Conservation (phyloP, 2,797 vertebrate species). For the Hemibagrus guttatus region DNA sequence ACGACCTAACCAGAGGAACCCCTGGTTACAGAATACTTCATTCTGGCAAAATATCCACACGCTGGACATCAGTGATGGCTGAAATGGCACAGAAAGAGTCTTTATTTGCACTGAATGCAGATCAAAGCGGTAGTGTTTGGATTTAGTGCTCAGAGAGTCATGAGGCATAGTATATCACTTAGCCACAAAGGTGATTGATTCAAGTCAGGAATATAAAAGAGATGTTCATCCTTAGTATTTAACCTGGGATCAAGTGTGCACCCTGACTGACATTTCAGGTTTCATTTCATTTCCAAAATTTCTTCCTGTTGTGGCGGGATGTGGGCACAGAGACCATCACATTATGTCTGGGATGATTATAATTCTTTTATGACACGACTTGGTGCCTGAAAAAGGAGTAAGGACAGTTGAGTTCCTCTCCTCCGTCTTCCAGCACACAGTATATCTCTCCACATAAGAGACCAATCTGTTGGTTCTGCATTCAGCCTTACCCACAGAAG, state of each 20-base stretch:
- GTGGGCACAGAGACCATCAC: slow-evolving; percentile 74
- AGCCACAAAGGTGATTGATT: slow-evolving; percentile 48
- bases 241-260: slow-evolving; percentile 38
- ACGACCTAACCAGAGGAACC: slow-evolving; percentile 72
- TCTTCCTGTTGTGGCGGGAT: slow-evolving; percentile 69
- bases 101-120: slow-evolving; percentile 22
- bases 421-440: slow-evolving; percentile 29
- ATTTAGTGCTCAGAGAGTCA: slow-evolving; percentile 23
- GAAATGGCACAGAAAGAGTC: slow-evolving; percentile 10
- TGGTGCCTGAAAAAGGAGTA: slow-evolving; percentile 45
- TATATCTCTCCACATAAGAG: slow-evolving; percentile 56
- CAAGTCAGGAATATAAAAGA: slow-evolving; percentile 48
- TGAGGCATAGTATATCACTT: slow-evolving; percentile 30
- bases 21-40: slow-evolving; percentile 38
- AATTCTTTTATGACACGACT: slow-evolving; percentile 55
- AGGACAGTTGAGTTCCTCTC: slow-evolving; percentile 49
- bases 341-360: slow-evolving; percentile 69
- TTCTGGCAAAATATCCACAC: slow-evolving; percentile 28
- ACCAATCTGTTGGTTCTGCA: slow-evolving; percentile 41
- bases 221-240: slow-evolving; percentile 44
- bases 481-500: slow-evolving; percentile 57
- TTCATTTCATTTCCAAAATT: slow-evolving; percentile 43
- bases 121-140: slow-evolving; percentile 36
- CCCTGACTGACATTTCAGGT: slow-evolving; percentile 26
- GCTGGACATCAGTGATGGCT: slow-evolving; percentile 47